Evolutionary conservation across 1,140 invertebrate genomes (phyloP).

Genomic region (Acromyrmex echinatior): DNA sequence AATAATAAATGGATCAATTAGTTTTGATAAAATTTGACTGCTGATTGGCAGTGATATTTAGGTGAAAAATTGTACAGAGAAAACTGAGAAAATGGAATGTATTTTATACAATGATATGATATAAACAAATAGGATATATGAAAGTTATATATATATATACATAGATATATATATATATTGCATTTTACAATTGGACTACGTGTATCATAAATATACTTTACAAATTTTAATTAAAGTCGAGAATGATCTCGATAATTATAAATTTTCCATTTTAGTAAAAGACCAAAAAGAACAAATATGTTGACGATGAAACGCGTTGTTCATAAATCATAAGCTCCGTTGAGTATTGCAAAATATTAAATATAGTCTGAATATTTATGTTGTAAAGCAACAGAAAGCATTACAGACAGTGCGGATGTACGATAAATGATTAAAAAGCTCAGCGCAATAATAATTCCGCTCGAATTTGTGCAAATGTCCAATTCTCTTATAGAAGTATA

Average conservation of each 20-base stretch:
- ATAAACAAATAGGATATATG: background rate
- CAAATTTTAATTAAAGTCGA: conserved; percentile 39
- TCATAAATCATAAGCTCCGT: conserved; percentile 42
- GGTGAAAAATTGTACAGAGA: conserved; percentile 9
- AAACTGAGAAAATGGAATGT: background rate
- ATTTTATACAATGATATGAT: background rate
- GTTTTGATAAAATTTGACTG: conserved; percentile 32
- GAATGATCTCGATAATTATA: conserved; percentile 23
- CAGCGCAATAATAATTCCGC: conserved; percentile 25
- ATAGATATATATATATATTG: background rate
- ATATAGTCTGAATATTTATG: conserved; percentile 41
- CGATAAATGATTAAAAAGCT: conserved; percentile 40
- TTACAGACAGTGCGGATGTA: conserved; percentile 4
- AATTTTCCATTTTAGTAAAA: conserved; percentile 27
- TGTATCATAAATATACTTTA: background rate
- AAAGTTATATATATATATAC: background rate
- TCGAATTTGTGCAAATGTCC: background rate
- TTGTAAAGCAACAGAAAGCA: conserved; percentile 38
- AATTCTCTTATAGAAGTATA: conserved; percentile 6
- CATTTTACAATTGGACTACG: background rate
- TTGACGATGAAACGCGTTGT: background rate
- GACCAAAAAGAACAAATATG: background rate
- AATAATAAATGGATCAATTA: conserved; percentile 58
- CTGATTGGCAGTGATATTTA: conserved; percentile 42
- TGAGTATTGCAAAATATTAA: conserved; percentile 37